Conservation (phyloP, 1,140 invertebrate genomes). For the Heliconius himera region DNA sequence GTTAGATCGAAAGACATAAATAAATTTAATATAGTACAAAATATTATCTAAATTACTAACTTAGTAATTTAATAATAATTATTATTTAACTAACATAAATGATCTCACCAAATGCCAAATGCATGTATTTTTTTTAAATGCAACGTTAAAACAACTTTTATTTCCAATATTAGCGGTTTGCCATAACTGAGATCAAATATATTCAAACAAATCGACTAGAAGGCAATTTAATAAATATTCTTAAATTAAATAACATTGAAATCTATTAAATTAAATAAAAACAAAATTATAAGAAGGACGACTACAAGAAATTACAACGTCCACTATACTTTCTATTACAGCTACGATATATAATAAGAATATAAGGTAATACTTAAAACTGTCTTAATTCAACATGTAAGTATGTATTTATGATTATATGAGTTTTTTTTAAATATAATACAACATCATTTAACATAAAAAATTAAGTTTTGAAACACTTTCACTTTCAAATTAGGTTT, state of each 20-base stretch:
- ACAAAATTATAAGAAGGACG: slow-evolving; percentile 23
- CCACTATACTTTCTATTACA: slow-evolving; percentile 40
- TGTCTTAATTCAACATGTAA: not conserved
- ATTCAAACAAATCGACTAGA: slow-evolving; percentile 12
- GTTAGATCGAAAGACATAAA: not conserved
- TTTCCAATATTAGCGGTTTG: not conserved
- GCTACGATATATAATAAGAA: slow-evolving; percentile 31
- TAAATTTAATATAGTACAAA: not conserved
- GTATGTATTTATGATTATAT: not conserved
- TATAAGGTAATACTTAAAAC: slow-evolving; percentile 26
- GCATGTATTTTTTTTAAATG: not conserved
- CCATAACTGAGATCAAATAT: slow-evolving; percentile 2
- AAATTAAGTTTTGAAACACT: not conserved
- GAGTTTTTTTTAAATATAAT: not conserved
- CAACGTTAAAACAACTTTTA: not conserved
- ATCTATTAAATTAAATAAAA: slow-evolving; percentile 11
- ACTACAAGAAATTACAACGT: slow-evolving; percentile 26
- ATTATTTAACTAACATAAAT: slow-evolving; percentile 5
- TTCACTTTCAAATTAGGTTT: not conserved
- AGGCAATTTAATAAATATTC: slow-evolving; percentile 2
- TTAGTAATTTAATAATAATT: not conserved
- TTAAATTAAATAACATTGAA: slow-evolving; percentile 17
- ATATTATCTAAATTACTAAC: not conserved
- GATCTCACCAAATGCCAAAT: not conserved
- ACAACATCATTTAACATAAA: not conserved